phyloP scores from a whole-genome alignment of 2,888 invertebrate genomes.

The Steinernema scapterisci region DNA sequence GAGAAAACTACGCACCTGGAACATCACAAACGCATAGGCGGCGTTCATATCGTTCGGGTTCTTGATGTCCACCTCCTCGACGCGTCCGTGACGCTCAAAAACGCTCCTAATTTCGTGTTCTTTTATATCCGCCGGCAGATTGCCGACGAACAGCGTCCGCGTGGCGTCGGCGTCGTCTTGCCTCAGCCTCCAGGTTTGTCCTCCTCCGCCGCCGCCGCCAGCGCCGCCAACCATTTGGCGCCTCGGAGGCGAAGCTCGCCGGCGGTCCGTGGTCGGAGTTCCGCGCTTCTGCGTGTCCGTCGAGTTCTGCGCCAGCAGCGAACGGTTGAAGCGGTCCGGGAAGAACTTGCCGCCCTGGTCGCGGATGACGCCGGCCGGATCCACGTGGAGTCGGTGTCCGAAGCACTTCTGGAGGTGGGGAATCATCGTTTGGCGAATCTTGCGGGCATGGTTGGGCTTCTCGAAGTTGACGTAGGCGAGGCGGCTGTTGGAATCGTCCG shows the following conservation, averaged over 20 bases:
- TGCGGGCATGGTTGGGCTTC: conserved; percentile 56
- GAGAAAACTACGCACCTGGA: conserved; percentile 41
- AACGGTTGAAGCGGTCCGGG: conserved; percentile 64
- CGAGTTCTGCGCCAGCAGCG: conserved; percentile 48
- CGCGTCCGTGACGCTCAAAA: conserved; percentile 90
- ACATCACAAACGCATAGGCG: conserved; percentile 58
- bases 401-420: conserved; percentile 50
- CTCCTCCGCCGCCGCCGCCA: not conserved
- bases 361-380: conserved; percentile 66
- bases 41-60: conserved; percentile 72
- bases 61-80: conserved; percentile 97
- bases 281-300: not conserved
- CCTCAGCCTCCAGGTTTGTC: not conserved
- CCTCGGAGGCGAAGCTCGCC: conserved; percentile 3
- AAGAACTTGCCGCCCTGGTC: conserved; percentile 66
- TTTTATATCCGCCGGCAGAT: conserved; percentile 89
- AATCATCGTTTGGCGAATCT: conserved; percentile 53
- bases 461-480: conserved; percentile 67
- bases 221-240: not conserved
- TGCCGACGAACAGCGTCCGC: conserved; percentile 93
- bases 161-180: conserved; percentile 51
- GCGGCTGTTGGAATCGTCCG: conserved; percentile 61
- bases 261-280: not conserved
- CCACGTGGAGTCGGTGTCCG: conserved; percentile 57
- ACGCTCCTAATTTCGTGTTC: conserved; percentile 47